Evolutionary conservation across 1,140 invertebrate species (phyloP).

Genomic region (Drosophila obscura): DNA sequence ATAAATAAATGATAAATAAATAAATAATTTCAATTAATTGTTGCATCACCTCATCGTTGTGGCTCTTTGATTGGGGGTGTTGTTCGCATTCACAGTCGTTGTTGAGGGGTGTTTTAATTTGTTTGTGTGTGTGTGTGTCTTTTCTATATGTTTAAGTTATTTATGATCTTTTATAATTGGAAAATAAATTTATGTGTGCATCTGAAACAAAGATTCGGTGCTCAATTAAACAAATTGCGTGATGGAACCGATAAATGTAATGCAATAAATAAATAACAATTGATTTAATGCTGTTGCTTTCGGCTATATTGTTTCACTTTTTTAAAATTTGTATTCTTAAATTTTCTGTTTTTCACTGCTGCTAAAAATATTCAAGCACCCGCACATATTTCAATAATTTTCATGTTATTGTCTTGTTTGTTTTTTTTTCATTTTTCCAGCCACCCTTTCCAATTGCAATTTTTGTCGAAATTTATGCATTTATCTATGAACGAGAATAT

Average conservation of each 20-base stretch:
- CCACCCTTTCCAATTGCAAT: conserved; percentile 23
- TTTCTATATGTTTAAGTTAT: conserved; percentile 4
- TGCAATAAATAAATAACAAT: conserved; percentile 18
- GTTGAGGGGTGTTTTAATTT: background rate
- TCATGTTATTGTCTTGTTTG: background rate
- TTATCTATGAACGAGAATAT: conserved; percentile 1
- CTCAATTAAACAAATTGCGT: conserved; percentile 27
- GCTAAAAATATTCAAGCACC: conserved; percentile 20
- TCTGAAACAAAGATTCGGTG: conserved; percentile 45
- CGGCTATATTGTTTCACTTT: background rate
- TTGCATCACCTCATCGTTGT: conserved; percentile 49
- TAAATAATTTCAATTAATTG: conserved; percentile 47
- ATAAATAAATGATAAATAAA: conserved; percentile 48
- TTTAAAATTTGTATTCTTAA: background rate
- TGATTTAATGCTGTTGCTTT: conserved; percentile 15
- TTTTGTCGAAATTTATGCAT: conserved; percentile 29
- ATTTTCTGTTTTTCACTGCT: conserved; percentile 3
- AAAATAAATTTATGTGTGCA: conserved; percentile 38
- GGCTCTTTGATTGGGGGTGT: conserved; percentile 9
- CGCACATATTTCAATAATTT: background rate
- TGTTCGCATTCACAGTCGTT: too few species aligned
- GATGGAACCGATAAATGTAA: conserved; percentile 14
- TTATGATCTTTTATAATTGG: conserved; percentile 3
- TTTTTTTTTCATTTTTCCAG: background rate
- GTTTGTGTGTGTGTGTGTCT: background rate